Conservation (phyloP, 1,140 invertebrate genomes). For the Atta texana region DNA sequence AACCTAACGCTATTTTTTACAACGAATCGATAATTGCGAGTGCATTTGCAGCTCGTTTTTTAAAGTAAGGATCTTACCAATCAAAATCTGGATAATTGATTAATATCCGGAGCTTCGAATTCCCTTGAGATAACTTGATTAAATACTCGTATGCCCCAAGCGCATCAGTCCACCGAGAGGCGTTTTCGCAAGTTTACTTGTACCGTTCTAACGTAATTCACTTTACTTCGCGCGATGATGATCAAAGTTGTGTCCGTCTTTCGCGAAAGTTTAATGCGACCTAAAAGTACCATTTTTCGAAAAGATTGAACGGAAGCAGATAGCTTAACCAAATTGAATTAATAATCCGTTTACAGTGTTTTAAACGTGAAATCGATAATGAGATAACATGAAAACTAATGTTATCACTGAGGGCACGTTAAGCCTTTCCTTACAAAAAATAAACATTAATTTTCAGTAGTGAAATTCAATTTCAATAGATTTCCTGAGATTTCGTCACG, state of each 20-base stretch:
- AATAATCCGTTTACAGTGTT: not conserved
- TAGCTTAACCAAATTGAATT: conserved; percentile 10
- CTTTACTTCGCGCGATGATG: conserved; percentile 35
- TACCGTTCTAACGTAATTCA: conserved; percentile 33
- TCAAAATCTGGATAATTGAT: conserved; percentile 57
- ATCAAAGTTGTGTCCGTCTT: conserved; percentile 29
- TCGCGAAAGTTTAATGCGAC: conserved; percentile 33
- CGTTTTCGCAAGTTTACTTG: conserved; percentile 34
- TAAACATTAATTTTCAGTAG: not conserved
- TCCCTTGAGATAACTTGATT: conserved; percentile 38
- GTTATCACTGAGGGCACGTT: not conserved
- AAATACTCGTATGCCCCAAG: conserved; percentile 31
- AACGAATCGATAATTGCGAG: conserved; percentile 14
- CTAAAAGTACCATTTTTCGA: not conserved
- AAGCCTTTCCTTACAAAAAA: not conserved
- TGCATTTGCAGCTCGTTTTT: not conserved
- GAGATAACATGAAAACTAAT: not conserved
- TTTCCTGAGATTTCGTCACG: not conserved
- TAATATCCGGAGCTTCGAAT: conserved; percentile 54
- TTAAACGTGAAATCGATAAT: conserved; percentile 12
- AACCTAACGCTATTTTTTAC: not conserved
- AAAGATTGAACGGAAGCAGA: conserved; percentile 1
- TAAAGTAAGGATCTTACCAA: conserved; percentile 34
- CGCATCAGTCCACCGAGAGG: conserved; percentile 13
- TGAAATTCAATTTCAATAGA: not conserved